Evolutionary conservation across 2,797 vertebrate genomes (phyloP).

Genomic region (Thamnophis elegans): DNA sequence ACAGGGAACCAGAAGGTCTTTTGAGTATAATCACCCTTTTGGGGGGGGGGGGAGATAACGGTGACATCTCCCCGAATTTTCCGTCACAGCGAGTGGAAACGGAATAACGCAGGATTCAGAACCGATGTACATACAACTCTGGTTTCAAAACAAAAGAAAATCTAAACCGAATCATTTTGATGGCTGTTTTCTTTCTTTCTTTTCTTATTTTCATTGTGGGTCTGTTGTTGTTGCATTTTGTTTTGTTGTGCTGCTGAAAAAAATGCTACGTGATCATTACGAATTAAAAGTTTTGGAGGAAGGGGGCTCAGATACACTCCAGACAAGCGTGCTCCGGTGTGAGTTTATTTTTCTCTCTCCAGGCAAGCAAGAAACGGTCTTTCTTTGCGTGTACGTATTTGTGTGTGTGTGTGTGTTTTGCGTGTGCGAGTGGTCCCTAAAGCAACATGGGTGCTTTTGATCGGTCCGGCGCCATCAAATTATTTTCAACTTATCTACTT

Average conservation of each 20-base stretch:
- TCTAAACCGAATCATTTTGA: background rate
- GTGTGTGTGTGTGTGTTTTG: too few relatives aligned
- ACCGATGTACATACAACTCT: background rate
- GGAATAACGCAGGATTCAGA: background rate
- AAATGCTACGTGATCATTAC: background rate
- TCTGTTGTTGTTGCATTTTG: background rate
- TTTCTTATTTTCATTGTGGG: background rate
- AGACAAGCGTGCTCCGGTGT: background rate
- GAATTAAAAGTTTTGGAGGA: background rate
- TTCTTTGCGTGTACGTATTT: too few relatives aligned
- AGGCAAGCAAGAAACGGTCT: background rate
- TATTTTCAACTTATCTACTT: too few relatives aligned
- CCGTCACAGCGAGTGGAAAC: background rate
- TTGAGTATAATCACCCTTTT: background rate
- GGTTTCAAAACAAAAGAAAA: background rate
- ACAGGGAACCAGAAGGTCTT: background rate
- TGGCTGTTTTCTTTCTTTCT: background rate
- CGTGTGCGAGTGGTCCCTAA: too few relatives aligned
- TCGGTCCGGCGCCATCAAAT: too few relatives aligned
- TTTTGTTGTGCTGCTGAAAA: conserved; percentile 2
- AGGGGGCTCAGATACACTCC: background rate
- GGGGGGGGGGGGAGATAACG: background rate
- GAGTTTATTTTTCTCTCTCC: background rate
- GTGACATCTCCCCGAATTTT: background rate
- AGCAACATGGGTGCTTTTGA: too few relatives aligned